A percentile compares a stretch with the other conserved stretches of the same genome.
phyloP scores from a whole-genome alignment of 2,113 vertebrate species.

The Pelmatolapia mariae region DNA sequence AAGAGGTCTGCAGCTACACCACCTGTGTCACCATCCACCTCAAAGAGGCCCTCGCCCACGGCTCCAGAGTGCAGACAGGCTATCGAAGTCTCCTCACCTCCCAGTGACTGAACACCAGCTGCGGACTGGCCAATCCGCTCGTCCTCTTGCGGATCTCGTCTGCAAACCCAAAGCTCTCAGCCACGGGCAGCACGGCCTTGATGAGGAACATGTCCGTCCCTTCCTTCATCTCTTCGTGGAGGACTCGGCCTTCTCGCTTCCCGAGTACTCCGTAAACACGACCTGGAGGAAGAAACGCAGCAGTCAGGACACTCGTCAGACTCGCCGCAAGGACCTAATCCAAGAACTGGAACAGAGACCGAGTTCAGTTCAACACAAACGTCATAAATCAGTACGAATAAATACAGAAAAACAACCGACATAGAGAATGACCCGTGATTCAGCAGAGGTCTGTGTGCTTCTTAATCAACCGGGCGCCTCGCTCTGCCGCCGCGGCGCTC shows the following conservation, averaged over 20 bases:
- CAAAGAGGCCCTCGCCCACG: not conserved
- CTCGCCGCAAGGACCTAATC: not conserved
- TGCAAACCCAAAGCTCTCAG: conserved; percentile 96
- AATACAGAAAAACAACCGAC: not conserved
- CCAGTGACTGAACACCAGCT: conserved; percentile 98
- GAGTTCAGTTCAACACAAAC: not conserved
- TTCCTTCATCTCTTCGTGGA: conserved; percentile 98
- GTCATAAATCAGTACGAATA: not conserved
- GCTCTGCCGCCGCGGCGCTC: rapidly evolving
- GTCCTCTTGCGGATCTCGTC: conserved; percentile 96
- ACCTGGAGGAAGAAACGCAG: conserved; percentile 64
- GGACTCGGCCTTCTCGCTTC: conserved; percentile 87
- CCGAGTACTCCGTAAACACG: conserved; percentile 90
- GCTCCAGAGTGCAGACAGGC: not conserved
- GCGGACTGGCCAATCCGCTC: conserved; percentile 93
- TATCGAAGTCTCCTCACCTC: conserved; percentile 73
- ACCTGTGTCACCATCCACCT: not conserved
- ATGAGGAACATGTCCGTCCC: conserved; percentile 95
- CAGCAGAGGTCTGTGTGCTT: not conserved
- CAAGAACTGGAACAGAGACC: rapidly evolving
- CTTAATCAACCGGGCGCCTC: not conserved
- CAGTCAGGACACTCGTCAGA: not conserved
- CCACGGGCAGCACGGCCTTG: conserved; percentile 90
- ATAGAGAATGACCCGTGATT: rapidly evolving
- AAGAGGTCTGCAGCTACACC: not conserved